Percentiles rank a stretch among this genome's conserved stretches.
phyloP scores from a whole-genome alignment of 2,888 invertebrate genomes.

The Eupithecia tripunctaria region DNA sequence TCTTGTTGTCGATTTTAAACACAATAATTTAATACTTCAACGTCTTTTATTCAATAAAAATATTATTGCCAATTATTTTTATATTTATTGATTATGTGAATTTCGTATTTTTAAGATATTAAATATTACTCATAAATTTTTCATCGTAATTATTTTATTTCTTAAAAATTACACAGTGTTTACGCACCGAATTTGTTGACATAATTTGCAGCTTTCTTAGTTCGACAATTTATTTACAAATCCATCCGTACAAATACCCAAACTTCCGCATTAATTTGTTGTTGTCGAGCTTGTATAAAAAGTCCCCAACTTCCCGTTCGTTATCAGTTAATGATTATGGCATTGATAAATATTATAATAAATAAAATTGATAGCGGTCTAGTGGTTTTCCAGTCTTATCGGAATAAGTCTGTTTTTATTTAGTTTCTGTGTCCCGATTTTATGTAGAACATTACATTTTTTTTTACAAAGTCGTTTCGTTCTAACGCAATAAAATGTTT shows the following conservation, averaged over 20 bases:
- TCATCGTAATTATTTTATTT: too few relatives aligned
- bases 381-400: constrained; percentile 34
- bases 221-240: neutral
- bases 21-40: too few relatives aligned
- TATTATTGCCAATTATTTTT: too few relatives aligned
- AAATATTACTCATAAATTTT: too few relatives aligned
- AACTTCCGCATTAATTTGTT: neutral
- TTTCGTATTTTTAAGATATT: too few relatives aligned
- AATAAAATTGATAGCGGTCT: constrained; percentile 28
- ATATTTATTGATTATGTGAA: too few relatives aligned
- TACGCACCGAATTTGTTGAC: too few relatives aligned
- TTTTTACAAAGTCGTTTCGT: too few relatives aligned
- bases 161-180: too few relatives aligned
- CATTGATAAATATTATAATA: constrained; percentile 3
- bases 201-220: neutral
- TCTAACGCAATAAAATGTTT: too few relatives aligned
- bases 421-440: constrained; percentile 4
- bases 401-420: neutral
- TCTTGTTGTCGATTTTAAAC: too few relatives aligned
- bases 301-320: neutral
- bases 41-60: too few relatives aligned
- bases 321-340: constrained; percentile 15
- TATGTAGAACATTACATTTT: neutral
- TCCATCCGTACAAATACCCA: neutral
- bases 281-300: neutral